phyloP scores from a whole-genome alignment of 2,888 invertebrate species.

The Linnaemya vulpina region DNA sequence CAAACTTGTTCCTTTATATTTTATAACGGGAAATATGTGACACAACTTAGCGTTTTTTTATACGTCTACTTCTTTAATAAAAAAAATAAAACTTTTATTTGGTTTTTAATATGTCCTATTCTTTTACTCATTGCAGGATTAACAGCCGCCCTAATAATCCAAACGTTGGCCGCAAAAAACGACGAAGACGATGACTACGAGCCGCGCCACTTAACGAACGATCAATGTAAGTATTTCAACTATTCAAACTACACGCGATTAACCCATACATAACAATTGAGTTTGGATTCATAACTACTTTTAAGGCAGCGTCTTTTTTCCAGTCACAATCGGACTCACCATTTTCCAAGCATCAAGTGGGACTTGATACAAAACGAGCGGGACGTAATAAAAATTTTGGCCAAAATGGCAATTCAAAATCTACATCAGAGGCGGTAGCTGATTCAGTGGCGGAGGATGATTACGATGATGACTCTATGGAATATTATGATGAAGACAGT shows the following conservation, averaged over 20 bases:
- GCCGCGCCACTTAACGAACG: constrained; percentile 78
- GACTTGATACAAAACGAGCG: constrained; percentile 32
- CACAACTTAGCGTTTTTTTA: too few species aligned
- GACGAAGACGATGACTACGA: constrained; percentile 75
- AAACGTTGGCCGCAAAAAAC: constrained; percentile 12
- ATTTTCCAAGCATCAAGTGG: constrained; percentile 74
- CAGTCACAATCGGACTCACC: constrained; percentile 79
- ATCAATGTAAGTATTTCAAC: constrained; percentile 77
- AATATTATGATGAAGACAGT: constrained; percentile 79
- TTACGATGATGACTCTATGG: constrained; percentile 75
- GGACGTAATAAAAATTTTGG: constrained; percentile 58
- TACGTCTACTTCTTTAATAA: too few species aligned
- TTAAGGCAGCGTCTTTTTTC: constrained; percentile 83
- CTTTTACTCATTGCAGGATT: constrained; percentile 38
- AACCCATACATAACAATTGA: constrained; percentile 74
- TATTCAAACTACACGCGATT: constrained; percentile 37
- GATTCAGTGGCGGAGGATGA: constrained; percentile 58
- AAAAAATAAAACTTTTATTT: too few species aligned
- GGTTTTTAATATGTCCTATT: too few species aligned
- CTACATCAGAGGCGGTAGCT: constrained; percentile 52
- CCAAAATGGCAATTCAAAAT: constrained; percentile 61
- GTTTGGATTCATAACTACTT: constrained; percentile 79
- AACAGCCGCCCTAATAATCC: constrained; percentile 35
- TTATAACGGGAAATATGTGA: too few species aligned
- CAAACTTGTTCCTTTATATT: too few species aligned